phyloP scores from a whole-genome alignment of 2,113 vertebrate species.

The Henicopernis longicauda region DNA sequence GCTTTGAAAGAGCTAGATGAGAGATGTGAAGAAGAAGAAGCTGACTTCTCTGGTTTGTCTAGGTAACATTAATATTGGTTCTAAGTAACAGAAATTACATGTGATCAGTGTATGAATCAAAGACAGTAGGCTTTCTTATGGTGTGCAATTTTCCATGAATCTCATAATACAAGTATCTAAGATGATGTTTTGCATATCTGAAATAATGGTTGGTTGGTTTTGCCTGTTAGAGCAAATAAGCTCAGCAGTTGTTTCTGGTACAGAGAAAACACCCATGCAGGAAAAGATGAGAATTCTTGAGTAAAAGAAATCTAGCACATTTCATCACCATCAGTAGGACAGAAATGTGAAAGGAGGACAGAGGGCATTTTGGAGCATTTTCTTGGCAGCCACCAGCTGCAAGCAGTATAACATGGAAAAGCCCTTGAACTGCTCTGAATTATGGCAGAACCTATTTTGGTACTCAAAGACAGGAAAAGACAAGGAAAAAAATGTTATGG shows the following conservation, averaged over 20 bases:
- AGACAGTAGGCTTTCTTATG: background rate
- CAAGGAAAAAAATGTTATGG: background rate
- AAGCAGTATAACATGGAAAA: background rate
- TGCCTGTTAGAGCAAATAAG: background rate
- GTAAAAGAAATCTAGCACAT: background rate
- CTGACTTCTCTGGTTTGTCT: conserved; percentile 89
- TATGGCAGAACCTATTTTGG: background rate
- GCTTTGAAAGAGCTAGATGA: conserved; percentile 95
- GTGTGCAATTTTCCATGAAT: background rate
- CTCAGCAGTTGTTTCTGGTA: background rate
- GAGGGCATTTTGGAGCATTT: background rate
- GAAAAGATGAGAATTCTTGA: background rate
- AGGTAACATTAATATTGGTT: conserved; percentile 74
- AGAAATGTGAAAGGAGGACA: background rate
- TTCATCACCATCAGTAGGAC: background rate
- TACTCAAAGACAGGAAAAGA: background rate
- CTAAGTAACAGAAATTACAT: background rate
- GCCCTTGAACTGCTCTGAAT: background rate
- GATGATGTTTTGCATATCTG: background rate
- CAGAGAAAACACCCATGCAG: background rate
- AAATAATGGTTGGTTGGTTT: background rate
- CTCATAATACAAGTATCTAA: background rate
- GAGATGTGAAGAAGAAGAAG: conserved; percentile 93
- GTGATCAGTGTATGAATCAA: background rate
- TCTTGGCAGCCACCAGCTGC: background rate